A percentile compares a stretch with the other conserved stretches of the same genome.
These are phyloP conservation scores for Lordiphosa stackelbergi DNA, from an alignment of 1,140 invertebrate genomes.

Conservation along the genomic window DNA sequence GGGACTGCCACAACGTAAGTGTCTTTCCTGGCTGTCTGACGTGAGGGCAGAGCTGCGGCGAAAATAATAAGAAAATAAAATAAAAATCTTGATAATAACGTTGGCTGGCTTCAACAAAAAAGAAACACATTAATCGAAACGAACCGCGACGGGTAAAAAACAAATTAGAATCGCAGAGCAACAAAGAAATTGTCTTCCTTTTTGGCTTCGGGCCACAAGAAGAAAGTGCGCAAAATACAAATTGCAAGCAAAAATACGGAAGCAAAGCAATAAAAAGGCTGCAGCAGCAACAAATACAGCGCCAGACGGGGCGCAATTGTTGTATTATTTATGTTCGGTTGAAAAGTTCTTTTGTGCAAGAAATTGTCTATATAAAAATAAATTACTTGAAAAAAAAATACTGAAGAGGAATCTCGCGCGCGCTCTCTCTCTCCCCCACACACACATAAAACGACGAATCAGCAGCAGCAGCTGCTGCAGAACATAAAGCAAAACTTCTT, in stretches of 20 bases:
- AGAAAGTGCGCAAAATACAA: slow-evolving; percentile 26
- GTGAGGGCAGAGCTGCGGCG: slow-evolving; percentile 23
- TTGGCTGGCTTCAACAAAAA: slow-evolving; percentile 1
- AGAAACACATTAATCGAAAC: slow-evolving; percentile 12
- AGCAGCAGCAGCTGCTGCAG: slow-evolving; percentile 15
- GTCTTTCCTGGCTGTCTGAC: slow-evolving; percentile 37
- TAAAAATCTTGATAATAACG: slow-evolving; percentile 6
- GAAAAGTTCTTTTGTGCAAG: slow-evolving; percentile 38
- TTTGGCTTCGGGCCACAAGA: slow-evolving; percentile 11
- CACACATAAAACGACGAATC: slow-evolving; percentile 17
- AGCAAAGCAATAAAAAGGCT: slow-evolving; percentile 30
- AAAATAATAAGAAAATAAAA: too few relatives aligned
- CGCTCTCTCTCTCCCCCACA: slow-evolving; percentile 4
- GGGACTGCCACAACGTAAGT: too few relatives aligned
- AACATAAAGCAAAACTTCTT: slow-evolving; percentile 14
- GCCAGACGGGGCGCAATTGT: not conserved
- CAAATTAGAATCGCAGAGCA: slow-evolving; percentile 5
- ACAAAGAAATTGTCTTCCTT: slow-evolving; percentile 28
- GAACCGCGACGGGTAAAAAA: not conserved
- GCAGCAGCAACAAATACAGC: slow-evolving; percentile 22
- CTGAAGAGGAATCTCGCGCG: slow-evolving; percentile 28
- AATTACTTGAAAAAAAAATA: slow-evolving; percentile 27
- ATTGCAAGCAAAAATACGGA: slow-evolving; percentile 35
- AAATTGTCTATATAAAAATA: slow-evolving; percentile 29
- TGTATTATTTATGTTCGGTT: slow-evolving; percentile 23